Evolutionary conservation across 2,888 invertebrate species (phyloP).

Genomic region (Pseudococcus viburni): DNA sequence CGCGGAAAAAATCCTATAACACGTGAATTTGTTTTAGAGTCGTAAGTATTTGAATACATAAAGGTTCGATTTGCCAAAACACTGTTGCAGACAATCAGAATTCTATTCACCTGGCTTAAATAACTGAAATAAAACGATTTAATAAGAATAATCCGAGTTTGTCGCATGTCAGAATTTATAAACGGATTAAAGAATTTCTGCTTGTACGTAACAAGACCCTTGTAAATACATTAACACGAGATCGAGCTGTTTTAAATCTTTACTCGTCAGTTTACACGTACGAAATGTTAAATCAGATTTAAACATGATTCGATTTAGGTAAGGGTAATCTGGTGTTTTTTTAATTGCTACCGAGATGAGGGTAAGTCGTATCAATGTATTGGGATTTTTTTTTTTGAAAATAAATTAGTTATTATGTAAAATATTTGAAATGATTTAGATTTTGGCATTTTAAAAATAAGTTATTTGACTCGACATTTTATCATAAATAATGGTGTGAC

Average conservation of each 20-base stretch:
- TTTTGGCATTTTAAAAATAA: too few species aligned
- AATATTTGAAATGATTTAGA: too few species aligned
- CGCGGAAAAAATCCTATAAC: background rate
- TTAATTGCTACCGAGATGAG: too few species aligned
- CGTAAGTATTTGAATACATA: background rate
- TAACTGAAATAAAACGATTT: conserved; percentile 5
- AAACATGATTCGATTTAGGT: too few species aligned
- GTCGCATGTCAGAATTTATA: conserved; percentile 28
- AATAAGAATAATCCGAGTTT: conserved; percentile 45
- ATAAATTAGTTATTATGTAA: too few species aligned
- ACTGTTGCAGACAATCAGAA: background rate
- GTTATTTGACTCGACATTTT: too few species aligned
- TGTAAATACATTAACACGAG: conserved; percentile 21
- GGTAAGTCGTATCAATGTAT: too few species aligned
- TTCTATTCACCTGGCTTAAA: conserved; percentile 16
- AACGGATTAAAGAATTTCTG: conserved; percentile 25
- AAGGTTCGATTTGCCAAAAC: background rate
- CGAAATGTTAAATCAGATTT: background rate
- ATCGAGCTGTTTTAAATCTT: conserved; percentile 8
- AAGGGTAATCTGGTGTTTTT: too few species aligned
- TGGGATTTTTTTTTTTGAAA: too few species aligned
- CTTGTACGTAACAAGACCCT: background rate
- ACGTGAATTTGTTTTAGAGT: background rate
- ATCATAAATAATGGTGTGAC: too few species aligned
- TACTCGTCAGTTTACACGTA: conserved; percentile 9